These are phyloP conservation scores for Psittacus erithacus DNA, from an alignment of 2,113 vertebrate species.

Conservation along the genomic window DNA sequence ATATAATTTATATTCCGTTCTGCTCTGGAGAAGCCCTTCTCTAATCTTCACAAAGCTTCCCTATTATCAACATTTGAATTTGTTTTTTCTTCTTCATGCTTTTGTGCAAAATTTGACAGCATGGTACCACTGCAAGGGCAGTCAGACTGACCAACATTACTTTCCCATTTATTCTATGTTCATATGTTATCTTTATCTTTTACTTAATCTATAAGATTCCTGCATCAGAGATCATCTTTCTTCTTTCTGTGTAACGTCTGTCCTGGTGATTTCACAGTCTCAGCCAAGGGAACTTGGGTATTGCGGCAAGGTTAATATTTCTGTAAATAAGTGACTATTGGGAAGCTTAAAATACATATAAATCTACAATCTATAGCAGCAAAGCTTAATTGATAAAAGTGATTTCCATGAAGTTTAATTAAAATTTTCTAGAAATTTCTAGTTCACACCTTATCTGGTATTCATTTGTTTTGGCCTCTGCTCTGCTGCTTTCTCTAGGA, in stretches of 20 bases:
- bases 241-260: background rate
- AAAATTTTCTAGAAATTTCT: background rate
- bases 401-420: background rate
- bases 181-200: background rate
- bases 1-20: background rate
- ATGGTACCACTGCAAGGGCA: background rate
- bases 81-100: rapidly evolving
- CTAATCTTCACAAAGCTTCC: background rate
- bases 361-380: background rate
- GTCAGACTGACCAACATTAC: background rate
- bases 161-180: background rate
- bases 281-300: background rate
- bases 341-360: background rate
- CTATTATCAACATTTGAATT: background rate
- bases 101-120: background rate
- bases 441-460: rapidly evolving
- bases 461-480: background rate
- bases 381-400: background rate
- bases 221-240: background rate
- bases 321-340: background rate
- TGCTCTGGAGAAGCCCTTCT: background rate
- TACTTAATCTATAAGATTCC: background rate
- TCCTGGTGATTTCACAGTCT: background rate
- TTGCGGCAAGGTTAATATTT: background rate
- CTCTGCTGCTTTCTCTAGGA: background rate